phyloP scores from a whole-genome alignment of 1,140 invertebrate species.

The Lanistes nyassanus region DNA sequence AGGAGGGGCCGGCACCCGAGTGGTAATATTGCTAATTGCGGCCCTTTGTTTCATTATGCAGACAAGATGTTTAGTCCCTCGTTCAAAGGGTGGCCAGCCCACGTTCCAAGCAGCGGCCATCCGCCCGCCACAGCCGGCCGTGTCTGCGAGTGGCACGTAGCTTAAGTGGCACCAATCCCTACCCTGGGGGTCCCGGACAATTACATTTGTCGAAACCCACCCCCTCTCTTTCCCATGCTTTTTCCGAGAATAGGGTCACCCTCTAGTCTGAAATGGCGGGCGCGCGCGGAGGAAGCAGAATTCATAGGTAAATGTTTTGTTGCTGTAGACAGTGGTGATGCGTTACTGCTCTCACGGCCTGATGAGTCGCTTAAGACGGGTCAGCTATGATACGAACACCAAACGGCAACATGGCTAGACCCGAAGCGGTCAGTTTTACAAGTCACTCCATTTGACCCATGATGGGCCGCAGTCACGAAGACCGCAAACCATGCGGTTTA shows the following conservation, averaged over 20 bases:
- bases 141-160: background rate
- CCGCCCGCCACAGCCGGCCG: background rate
- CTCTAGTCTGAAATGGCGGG: background rate
- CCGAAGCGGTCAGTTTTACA: too few relatives aligned
- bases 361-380: too few relatives aligned
- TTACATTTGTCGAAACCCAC: background rate
- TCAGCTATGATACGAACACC: too few relatives aligned
- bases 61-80: constrained; percentile 17
- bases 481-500: background rate
- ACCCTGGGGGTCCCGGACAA: constrained; percentile 2
- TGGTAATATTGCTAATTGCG: constrained; percentile 22
- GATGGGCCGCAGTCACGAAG: too few relatives aligned
- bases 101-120: background rate
- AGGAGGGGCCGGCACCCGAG: background rate
- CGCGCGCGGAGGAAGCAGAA: background rate
- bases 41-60: constrained; percentile 15
- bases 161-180: background rate
- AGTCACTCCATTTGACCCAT: too few relatives aligned
- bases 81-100: background rate
- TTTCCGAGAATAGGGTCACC: background rate
- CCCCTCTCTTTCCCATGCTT: background rate
- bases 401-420: too few relatives aligned
- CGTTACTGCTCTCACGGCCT: too few relatives aligned
- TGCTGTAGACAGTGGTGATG: too few relatives aligned
- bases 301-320: background rate